Evolutionary conservation across 2,113 vertebrate genomes (phyloP).

Genomic region (Ceyx cyanopectus): DNA sequence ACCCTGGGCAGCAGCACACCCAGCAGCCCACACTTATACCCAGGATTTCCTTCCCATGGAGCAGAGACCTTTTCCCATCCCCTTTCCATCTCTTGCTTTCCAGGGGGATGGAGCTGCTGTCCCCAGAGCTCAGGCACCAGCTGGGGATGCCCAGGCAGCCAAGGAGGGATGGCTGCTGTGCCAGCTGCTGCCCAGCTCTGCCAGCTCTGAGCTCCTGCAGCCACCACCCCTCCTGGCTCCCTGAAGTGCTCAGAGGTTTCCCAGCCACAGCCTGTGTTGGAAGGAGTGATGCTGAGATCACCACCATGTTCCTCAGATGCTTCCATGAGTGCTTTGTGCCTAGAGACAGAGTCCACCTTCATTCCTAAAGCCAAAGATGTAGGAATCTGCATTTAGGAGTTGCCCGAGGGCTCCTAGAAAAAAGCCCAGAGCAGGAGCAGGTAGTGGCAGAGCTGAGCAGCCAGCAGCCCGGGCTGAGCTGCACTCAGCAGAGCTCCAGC

Average conservation of each 20-base stretch:
- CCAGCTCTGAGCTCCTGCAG: background rate
- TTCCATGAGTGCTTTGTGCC: background rate
- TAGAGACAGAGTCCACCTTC: rapidly evolving
- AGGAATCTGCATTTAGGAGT: too few relatives aligned
- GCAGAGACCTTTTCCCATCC: background rate
- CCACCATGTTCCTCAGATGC: background rate
- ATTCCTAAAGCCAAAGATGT: background rate
- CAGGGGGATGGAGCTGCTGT: too few relatives aligned
- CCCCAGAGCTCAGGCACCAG: background rate
- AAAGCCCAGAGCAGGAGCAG: background rate
- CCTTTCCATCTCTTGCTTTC: background rate
- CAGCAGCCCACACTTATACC: background rate
- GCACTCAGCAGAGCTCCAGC: background rate
- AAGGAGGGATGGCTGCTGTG: background rate
- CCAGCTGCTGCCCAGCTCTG: background rate
- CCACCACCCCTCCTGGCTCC: background rate
- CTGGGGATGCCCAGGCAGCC: background rate
- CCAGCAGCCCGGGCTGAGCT: background rate
- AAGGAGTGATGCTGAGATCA: rapidly evolving
- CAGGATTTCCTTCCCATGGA: background rate
- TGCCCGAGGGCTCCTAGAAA: background rate
- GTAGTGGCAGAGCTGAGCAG: background rate
- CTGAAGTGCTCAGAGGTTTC: rapidly evolving
- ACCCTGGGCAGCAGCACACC: background rate
- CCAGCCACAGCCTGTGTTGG: background rate